These are phyloP conservation scores for Eretmocerus hayati DNA, from an alignment of 2,888 invertebrate species.

Conservation along the genomic window DNA sequence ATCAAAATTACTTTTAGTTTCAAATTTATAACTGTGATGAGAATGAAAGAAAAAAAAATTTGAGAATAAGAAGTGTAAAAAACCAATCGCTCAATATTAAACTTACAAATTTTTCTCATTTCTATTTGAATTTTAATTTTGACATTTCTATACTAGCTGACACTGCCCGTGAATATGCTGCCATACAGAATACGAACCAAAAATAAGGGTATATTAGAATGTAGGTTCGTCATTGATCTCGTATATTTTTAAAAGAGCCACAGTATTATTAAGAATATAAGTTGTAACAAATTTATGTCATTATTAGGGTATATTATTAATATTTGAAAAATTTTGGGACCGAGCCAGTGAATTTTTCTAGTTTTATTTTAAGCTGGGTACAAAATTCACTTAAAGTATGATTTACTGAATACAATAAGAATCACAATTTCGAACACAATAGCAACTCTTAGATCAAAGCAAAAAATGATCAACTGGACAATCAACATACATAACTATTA, in stretches of 20 bases:
- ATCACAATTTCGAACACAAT: too few relatives aligned
- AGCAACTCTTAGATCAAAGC: too few relatives aligned
- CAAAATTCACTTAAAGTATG: too few relatives aligned
- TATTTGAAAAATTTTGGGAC: too few relatives aligned
- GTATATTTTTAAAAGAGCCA: conserved; percentile 4
- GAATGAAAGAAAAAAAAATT: conserved; percentile 4
- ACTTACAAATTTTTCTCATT: conserved; percentile 9
- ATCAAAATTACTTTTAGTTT: neutral
- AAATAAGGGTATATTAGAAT: conserved; percentile 14
- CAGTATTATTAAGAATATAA: conserved; percentile 23
- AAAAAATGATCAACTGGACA: too few relatives aligned
- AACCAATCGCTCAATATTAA: neutral
- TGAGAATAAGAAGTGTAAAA: neutral
- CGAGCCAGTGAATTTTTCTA: too few relatives aligned
- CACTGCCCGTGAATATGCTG: conserved; percentile 36
- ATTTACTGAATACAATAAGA: too few relatives aligned
- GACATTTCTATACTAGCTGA: conserved; percentile 18
- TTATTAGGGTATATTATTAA: too few relatives aligned
- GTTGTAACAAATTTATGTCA: neutral
- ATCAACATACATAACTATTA: too few relatives aligned
- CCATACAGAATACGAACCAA: conserved; percentile 32
- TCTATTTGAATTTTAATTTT: conserved; percentile 11
- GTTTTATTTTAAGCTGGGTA: too few relatives aligned
- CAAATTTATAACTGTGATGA: neutral
- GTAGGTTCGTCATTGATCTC: conserved; percentile 12